phyloP scores from a whole-genome alignment of 1,140 invertebrate species.

The Rhopalosiphum maidis region DNA sequence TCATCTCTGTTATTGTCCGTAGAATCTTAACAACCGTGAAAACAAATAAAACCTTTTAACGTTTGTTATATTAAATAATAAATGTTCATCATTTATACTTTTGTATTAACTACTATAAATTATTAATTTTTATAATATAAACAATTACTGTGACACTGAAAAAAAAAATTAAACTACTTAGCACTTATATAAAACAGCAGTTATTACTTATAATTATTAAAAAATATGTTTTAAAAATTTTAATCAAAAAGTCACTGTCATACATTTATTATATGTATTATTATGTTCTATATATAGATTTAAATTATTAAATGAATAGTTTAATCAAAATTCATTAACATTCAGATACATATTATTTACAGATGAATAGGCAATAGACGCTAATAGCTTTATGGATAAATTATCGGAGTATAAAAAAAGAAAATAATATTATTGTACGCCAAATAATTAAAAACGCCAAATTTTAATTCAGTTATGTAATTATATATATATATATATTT shows the following conservation, averaged over 20 bases:
- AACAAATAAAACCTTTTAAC: constrained; percentile 25
- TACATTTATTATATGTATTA: background rate
- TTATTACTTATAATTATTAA: background rate
- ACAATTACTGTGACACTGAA: background rate
- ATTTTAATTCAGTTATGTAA: background rate
- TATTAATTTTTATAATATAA: background rate
- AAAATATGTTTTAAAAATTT: background rate
- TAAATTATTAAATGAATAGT: background rate
- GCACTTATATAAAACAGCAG: background rate
- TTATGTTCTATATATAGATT: background rate
- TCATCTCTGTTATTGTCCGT: background rate
- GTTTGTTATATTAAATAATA: background rate
- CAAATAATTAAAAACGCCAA: background rate
- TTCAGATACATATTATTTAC: background rate
- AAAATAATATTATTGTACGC: background rate
- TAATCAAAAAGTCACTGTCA: background rate
- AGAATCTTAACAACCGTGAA: constrained; percentile 15
- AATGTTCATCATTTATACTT: background rate
- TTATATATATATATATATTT: background rate
- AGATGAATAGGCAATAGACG: background rate
- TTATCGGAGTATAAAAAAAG: background rate
- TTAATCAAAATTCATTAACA: background rate
- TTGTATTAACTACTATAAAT: background rate
- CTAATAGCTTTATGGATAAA: too few relatives aligned
- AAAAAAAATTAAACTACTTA: background rate